phyloP scores from a whole-genome alignment of 2,888 invertebrate genomes.

The Drosophila kuntzei region DNA sequence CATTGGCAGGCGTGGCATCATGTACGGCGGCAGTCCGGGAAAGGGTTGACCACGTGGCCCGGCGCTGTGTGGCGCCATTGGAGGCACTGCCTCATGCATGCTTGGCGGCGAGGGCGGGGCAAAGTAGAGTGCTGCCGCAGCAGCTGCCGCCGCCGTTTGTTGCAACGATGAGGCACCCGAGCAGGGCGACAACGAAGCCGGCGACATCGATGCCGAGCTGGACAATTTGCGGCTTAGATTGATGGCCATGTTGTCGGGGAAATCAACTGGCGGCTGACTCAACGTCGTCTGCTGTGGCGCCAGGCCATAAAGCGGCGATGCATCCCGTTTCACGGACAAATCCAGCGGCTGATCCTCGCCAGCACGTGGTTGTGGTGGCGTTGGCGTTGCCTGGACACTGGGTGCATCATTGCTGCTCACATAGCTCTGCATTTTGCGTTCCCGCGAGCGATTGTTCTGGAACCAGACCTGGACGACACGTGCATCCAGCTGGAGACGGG shows the following conservation, averaged over 20 bases:
- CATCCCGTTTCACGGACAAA: slow-evolving; percentile 93
- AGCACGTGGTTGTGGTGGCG: slow-evolving; percentile 13
- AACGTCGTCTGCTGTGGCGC: slow-evolving; percentile 85
- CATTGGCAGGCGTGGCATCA: slow-evolving; percentile 88
- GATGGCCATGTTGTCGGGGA: slow-evolving; percentile 88
- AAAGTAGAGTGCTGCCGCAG: slow-evolving; percentile 82
- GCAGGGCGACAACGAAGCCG: slow-evolving; percentile 74
- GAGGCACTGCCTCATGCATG: slow-evolving; percentile 69
- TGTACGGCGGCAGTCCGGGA: slow-evolving; percentile 83
- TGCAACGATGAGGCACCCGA: slow-evolving; percentile 70
- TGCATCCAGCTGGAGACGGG: slow-evolving; percentile 90
- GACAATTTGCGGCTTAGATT: slow-evolving; percentile 90
- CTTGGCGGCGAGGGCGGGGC: slow-evolving; percentile 77
- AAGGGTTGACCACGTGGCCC: slow-evolving; percentile 48
- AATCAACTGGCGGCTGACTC: slow-evolving; percentile 48
- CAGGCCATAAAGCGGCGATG: slow-evolving; percentile 88
- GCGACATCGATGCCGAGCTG: slow-evolving; percentile 85
- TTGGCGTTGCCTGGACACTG: neutral
- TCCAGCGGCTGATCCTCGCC: slow-evolving; percentile 93
- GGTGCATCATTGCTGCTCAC: slow-evolving; percentile 35
- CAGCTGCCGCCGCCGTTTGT: slow-evolving; percentile 63
- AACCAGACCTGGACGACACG: slow-evolving; percentile 98
- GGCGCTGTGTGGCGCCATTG: slow-evolving; percentile 23
- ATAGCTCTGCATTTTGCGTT: slow-evolving; percentile 88
- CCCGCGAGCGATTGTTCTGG: slow-evolving; percentile 96